Evolutionary conservation across 2,797 vertebrate species (phyloP).

Genomic region (Pyrocephalus nanus): DNA sequence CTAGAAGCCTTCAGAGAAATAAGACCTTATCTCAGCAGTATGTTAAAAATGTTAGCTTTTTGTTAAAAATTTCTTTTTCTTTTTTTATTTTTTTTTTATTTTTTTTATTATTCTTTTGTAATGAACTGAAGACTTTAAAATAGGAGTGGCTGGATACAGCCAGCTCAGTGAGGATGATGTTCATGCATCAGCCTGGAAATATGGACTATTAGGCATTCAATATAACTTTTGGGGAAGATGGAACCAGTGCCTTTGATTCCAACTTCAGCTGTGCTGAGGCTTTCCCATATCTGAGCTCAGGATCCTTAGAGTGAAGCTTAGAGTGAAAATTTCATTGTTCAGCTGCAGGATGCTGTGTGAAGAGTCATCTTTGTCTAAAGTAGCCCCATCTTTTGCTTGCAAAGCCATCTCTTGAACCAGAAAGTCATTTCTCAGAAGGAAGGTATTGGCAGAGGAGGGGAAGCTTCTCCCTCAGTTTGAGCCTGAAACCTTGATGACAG

Average conservation of each 20-base stretch:
- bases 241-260: background rate
- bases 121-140: background rate
- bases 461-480: background rate
- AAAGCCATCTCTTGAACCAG: background rate
- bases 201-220: background rate
- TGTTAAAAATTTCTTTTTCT: background rate
- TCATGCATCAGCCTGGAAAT: background rate
- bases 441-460: background rate
- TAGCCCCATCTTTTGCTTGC: background rate
- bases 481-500: background rate
- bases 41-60: background rate
- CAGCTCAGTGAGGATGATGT: background rate
- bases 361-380: background rate
- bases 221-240: background rate
- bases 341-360: background rate
- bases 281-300: background rate
- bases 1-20: background rate
- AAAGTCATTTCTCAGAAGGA: background rate
- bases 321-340: background rate
- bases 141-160: background rate
- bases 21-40: background rate
- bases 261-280: background rate
- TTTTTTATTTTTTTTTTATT: background rate
- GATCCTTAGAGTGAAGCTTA: background rate
- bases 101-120: background rate